Evolutionary conservation across 1,140 invertebrate genomes (phyloP).

Genomic region (Macrobrachium rosenbergii): DNA sequence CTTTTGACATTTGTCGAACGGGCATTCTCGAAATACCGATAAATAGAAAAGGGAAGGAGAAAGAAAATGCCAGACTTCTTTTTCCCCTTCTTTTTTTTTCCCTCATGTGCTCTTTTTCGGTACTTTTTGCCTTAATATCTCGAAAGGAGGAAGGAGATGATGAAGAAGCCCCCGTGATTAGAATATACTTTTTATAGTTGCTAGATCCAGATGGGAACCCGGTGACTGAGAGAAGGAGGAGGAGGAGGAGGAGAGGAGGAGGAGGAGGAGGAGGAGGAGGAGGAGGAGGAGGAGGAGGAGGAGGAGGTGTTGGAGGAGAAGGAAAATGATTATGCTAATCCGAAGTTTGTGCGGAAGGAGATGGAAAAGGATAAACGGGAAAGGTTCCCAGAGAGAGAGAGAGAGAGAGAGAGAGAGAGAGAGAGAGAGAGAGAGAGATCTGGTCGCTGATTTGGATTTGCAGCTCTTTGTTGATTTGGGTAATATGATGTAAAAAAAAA

Average conservation of each 20-base stretch:
- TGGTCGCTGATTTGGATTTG: too few species aligned
- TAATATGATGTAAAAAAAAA: neutral
- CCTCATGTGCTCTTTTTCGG: neutral
- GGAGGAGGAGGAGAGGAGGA: neutral
- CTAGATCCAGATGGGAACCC: neutral
- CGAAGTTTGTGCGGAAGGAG: neutral
- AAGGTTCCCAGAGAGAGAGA: neutral
- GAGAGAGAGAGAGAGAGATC: neutral
- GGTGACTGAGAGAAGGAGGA: neutral
- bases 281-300: neutral
- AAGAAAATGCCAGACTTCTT: neutral
- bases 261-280: neutral
- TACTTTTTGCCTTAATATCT: neutral
- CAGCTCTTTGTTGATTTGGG: neutral
- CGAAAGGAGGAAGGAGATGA: neutral
- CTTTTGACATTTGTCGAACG: neutral
- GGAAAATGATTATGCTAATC: neutral
- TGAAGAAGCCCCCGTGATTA: neutral
- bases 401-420: constrained; percentile 11
- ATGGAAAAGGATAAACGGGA: neutral
- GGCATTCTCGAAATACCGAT: neutral
- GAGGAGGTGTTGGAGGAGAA: neutral
- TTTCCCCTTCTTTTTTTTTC: neutral
- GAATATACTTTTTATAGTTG: too few species aligned
- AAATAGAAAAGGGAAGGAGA: neutral